Conservation (phyloP, 2,888 invertebrate genomes). For the Unio pictorum region DNA sequence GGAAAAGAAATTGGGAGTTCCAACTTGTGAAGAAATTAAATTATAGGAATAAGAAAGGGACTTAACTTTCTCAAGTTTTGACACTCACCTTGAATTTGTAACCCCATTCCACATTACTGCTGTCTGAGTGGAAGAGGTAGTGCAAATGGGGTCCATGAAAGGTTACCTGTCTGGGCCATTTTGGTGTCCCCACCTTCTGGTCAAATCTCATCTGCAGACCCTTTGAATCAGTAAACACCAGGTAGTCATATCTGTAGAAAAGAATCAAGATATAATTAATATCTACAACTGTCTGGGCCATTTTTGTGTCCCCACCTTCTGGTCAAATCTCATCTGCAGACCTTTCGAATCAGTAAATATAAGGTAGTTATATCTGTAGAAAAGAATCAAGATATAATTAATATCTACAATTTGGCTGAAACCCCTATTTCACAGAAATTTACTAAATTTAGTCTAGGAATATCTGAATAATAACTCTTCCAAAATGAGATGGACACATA, state of each 20-base stretch:
- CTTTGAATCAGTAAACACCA: conserved; percentile 67
- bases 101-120: conserved; percentile 70
- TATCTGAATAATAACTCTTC: no score
- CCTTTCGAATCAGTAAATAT: conserved; percentile 68
- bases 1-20: no score
- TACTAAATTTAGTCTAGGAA: not conserved
- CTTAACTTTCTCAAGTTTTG: no score
- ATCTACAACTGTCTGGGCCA: conserved; percentile 56
- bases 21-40: no score
- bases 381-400: conserved; percentile 1
- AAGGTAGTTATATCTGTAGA: conserved; percentile 67
- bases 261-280: not conserved
- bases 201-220: conserved; percentile 66
- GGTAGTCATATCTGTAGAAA: conserved; percentile 66
- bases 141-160: conserved; percentile 67
- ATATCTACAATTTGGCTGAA: not conserved
- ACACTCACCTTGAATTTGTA: conserved; percentile 68
- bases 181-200: conserved; percentile 66
- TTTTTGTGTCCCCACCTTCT: conserved; percentile 66
- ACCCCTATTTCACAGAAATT: no score
- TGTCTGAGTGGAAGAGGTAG: conserved; percentile 69
- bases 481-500: not conserved
- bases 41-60: no score
- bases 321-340: conserved; percentile 63
- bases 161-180: conserved; percentile 64